Evolutionary conservation across 2,888 invertebrate species (phyloP).

Genomic region (Acleris emargana): DNA sequence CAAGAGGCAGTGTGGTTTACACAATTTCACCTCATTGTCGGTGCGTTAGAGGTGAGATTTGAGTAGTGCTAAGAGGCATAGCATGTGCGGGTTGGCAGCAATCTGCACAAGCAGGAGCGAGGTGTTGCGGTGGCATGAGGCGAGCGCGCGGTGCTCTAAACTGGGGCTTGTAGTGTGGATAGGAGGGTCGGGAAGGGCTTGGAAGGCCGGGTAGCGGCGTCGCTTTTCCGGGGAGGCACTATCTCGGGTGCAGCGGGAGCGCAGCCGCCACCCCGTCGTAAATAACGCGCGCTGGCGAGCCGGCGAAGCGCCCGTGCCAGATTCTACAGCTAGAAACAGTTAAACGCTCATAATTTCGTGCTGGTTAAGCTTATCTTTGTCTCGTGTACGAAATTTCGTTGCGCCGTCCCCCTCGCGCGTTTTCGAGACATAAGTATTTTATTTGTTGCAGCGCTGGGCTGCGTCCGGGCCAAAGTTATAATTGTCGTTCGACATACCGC

Average conservation of each 20-base stretch:
- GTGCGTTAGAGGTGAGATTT: constrained; percentile 70
- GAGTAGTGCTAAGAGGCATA: constrained; percentile 55
- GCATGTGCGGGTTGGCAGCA: constrained; percentile 70
- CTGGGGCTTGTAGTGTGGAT: constrained; percentile 47
- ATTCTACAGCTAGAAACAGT: constrained; percentile 84
- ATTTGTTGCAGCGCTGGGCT: constrained; percentile 76
- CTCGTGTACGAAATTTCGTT: constrained; percentile 81
- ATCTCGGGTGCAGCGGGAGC: constrained; percentile 76
- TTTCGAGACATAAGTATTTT: constrained; percentile 80
- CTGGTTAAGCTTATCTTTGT: constrained; percentile 84
- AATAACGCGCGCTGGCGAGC: constrained; percentile 83
- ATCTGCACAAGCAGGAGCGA: constrained; percentile 74
- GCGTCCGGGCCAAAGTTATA: constrained; percentile 79
- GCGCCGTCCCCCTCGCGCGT: constrained; percentile 74
- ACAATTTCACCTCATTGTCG: constrained; percentile 60
- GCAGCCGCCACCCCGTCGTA: constrained; percentile 75
- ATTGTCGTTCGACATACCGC: constrained; percentile 81
- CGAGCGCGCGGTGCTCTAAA: constrained; percentile 39
- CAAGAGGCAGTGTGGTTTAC: constrained; percentile 52
- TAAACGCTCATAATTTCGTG: constrained; percentile 84
- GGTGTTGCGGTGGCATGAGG: constrained; percentile 60
- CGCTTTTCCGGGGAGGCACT: constrained; percentile 80
- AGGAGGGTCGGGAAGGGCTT: constrained; percentile 52
- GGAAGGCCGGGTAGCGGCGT: constrained; percentile 56
- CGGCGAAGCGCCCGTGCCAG: constrained; percentile 83